phyloP scores from a whole-genome alignment of 2,113 vertebrate species.

The Myiopsitta monachus region DNA sequence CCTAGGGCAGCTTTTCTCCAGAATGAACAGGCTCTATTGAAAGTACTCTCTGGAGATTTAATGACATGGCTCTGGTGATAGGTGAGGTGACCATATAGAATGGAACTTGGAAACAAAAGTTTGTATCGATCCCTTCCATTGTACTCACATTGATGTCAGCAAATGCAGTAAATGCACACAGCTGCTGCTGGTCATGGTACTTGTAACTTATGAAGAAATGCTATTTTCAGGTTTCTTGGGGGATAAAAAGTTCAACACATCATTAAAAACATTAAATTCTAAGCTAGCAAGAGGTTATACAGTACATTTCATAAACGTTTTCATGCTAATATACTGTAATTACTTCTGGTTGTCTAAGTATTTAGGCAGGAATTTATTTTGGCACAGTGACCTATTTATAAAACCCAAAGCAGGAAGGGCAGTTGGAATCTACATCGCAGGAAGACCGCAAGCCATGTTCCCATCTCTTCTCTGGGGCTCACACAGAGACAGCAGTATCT shows the following conservation, averaged over 20 bases:
- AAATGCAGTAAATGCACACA: not conserved
- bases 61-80: not conserved
- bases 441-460: not conserved
- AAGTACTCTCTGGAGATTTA: not conserved
- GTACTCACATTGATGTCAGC: not conserved
- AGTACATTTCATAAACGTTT: conserved; percentile 45
- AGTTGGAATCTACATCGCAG: not conserved
- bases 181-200: not conserved
- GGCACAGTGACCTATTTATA: not conserved
- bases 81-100: not conserved
- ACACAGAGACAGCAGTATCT: rapidly evolving
- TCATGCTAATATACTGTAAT: conserved; percentile 6
- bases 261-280: conserved; percentile 44
- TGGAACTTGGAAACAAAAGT: not conserved
- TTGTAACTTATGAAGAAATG: conserved; percentile 30
- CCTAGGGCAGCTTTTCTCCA: not conserved
- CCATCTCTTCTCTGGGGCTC: not conserved
- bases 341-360: conserved; percentile 2
- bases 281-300: conserved; percentile 6
- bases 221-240: not conserved
- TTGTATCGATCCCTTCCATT: not conserved
- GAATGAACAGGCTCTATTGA: not conserved
- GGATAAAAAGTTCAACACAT: not conserved
- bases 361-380: not conserved
- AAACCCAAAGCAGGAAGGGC: not conserved